Evolutionary conservation across 2,888 invertebrate species (phyloP), one percentile per base, ranked within the genome.

Genomic region (Muschampia plurimacula): DNA sequence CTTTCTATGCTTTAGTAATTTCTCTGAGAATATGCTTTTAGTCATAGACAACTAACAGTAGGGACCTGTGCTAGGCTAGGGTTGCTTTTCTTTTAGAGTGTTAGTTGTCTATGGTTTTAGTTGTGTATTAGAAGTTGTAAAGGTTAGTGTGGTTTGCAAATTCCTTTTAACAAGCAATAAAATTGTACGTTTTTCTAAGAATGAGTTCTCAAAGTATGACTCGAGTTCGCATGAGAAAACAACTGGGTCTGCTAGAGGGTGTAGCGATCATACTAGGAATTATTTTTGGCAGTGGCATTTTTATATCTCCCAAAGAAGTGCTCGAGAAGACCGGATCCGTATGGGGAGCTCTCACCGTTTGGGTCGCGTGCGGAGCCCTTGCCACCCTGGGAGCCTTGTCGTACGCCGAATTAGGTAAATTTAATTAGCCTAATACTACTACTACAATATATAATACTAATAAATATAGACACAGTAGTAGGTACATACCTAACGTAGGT

Each of bases 201-300:
- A 72, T 72, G 71, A 72, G 71, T 67, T 52, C 66, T 3, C 39
- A 72, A 52, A 72, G 12, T 49, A 13, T 66, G 22, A 12, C 46
- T 12, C 71, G 95, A 88, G 96, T 97, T 22, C 96, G 96, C 85
- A 96, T 99, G 95, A 97, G 98, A 84, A 98, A 98, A 86, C 97
- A 98, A 85, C 95, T 99, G 22, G 98, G 98, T 0, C 92, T 99
- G 63, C 90, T 98, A 8, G 98, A 98, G 94, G 99, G 99, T 10
- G 97, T 99, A 22, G 98, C 98, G 49, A 98, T 99, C 78, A 99
- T 99, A 83, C 94, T 99, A 75, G 99, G 99, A 72, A 97, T 98
- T 71, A 99, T 99, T 81, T 97, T 98, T 83, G 99, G 99, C 15
- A 99, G 99, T 78, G 97, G 97, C 95, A 99, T 99, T 84, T 99